Percentiles rank a stretch among this genome's conserved stretches.
Conservation (phyloP, 2,888 invertebrate species). For the Helicoverpa assulta region DNA sequence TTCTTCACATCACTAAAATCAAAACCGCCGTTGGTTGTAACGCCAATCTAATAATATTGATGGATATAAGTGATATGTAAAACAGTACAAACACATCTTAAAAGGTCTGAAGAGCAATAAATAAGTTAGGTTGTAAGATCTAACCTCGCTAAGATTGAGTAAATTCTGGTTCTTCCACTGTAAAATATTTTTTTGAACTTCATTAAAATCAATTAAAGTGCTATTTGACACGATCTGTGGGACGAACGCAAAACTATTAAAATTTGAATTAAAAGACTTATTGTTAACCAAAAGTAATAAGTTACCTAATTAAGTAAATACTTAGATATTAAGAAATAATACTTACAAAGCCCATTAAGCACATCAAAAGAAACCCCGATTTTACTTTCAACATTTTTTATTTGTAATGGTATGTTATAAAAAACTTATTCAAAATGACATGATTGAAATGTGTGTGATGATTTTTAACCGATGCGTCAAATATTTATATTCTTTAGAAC, state of each 20-base stretch:
- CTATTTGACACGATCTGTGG: constrained; percentile 81
- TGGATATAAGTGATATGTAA: not conserved
- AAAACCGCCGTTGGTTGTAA: constrained; percentile 82
- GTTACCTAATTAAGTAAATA: too few species aligned
- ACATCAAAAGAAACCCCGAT: constrained; percentile 71
- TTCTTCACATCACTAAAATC: constrained; percentile 86
- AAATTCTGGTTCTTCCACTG: constrained; percentile 84
- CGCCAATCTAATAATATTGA: constrained; percentile 75
- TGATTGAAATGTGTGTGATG: constrained; percentile 35
- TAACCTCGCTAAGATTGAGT: constrained; percentile 84
- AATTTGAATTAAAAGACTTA: not conserved
- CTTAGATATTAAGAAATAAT: constrained; percentile 14
- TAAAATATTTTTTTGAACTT: constrained; percentile 82
- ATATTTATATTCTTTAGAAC: constrained; percentile 49
- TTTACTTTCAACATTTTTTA: constrained; percentile 69
- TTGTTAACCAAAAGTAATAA: not conserved
- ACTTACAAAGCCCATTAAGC: constrained; percentile 75
- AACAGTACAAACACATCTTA: not conserved
- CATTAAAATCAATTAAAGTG: constrained; percentile 81
- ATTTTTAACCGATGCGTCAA: constrained; percentile 18
- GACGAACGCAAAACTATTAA: constrained; percentile 46
- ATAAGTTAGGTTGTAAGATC: constrained; percentile 50
- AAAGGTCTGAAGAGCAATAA: not conserved
- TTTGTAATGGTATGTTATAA: not conserved
- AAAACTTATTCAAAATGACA: constrained; percentile 1